Percentiles rank a stretch among this genome's conserved stretches.
Evolutionary conservation across 2,797 vertebrate species (phyloP).

Genomic region (Amphiprion clarkii): DNA sequence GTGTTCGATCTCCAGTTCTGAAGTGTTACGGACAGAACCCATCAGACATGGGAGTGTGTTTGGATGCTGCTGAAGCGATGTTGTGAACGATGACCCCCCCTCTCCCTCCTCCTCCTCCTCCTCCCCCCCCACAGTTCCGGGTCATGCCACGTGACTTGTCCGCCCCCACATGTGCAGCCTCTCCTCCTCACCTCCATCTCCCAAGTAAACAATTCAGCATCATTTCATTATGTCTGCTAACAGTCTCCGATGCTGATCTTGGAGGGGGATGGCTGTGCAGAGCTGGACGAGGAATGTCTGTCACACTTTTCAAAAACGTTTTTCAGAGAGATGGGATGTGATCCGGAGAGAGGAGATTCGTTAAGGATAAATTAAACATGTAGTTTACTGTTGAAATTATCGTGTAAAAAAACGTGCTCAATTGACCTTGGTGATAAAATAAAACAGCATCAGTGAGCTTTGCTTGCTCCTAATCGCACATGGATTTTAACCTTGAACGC

Average conservation of each 20-base stretch:
- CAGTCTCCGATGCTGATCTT: conserved; percentile 24
- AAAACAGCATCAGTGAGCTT: neutral
- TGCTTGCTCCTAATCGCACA: neutral
- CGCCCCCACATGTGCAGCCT: conserved; percentile 51
- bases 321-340: neutral
- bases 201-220: conserved; percentile 67
- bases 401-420: conserved; percentile 6
- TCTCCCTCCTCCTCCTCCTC: too few species aligned
- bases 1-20: too few species aligned
- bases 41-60: too few species aligned
- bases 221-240: conserved; percentile 52
- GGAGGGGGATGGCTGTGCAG: neutral
- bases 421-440: conserved; percentile 14
- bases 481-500: conserved; percentile 5
- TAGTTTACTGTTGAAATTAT: neutral
- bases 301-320: neutral
- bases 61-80: neutral
- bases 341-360: too few species aligned
- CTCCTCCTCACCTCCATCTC: conserved; percentile 4
- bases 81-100: conserved; percentile 10
- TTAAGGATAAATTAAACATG: neutral
- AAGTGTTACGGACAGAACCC: too few species aligned
- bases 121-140: conserved; percentile 49
- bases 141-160: conserved; percentile 65
- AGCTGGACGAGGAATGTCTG: conserved; percentile 2